Conservation (phyloP, 2,888 invertebrate genomes). For the Dendrolimus houi region DNA sequence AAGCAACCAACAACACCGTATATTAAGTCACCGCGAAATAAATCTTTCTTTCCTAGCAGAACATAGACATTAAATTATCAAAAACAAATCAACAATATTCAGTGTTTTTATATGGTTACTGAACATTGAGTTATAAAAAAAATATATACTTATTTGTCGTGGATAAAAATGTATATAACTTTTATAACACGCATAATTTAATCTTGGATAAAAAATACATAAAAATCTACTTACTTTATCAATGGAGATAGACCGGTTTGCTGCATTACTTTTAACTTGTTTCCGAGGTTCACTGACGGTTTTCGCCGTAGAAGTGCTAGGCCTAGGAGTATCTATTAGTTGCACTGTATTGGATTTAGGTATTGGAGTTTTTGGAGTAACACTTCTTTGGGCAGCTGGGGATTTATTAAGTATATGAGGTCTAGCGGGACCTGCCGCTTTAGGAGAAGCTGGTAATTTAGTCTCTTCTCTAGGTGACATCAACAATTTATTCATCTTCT, state of each 20-base stretch:
- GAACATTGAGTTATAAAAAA: too few species aligned
- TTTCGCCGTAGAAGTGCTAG: slow-evolving; percentile 42
- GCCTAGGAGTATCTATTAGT: slow-evolving; percentile 42
- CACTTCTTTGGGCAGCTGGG: background rate
- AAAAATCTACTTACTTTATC: slow-evolving; percentile 44
- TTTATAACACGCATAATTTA: too few species aligned
- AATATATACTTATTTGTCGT: too few species aligned
- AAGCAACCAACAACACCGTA: background rate
- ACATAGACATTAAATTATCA: too few species aligned
- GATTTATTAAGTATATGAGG: slow-evolving; percentile 13
- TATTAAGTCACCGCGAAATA: background rate
- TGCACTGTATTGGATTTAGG: slow-evolving; percentile 28
- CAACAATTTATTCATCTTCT: slow-evolving; percentile 26
- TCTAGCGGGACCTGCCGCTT: slow-evolving; percentile 22
- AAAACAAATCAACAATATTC: too few species aligned
- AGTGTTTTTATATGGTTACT: too few species aligned
- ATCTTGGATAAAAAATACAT: too few species aligned
- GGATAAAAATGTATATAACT: too few species aligned
- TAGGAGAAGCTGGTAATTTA: slow-evolving; percentile 25
- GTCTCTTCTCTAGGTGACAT: slow-evolving; percentile 35
- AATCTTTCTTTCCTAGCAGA: background rate
- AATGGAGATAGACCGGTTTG: slow-evolving; percentile 36
- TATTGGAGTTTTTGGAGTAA: slow-evolving; percentile 11
- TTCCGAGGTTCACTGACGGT: slow-evolving; percentile 40
- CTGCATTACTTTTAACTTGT: slow-evolving; percentile 26